Conservation (phyloP, 2,797 vertebrate genomes). For the Lepus townsendii region DNA sequence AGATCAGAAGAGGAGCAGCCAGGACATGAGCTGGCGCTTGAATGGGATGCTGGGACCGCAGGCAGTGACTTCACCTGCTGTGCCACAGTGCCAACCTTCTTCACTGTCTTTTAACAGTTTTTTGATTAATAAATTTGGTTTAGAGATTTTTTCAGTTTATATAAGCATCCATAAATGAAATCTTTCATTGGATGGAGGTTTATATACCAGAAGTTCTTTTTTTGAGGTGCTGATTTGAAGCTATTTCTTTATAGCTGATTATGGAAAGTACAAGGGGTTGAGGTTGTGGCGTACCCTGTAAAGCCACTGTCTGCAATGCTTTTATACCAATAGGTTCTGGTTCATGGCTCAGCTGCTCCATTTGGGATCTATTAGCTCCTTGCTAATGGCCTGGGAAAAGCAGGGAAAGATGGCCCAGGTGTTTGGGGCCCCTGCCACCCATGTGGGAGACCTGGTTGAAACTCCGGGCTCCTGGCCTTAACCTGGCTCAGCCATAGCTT, state of each 20-base stretch:
- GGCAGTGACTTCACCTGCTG: slow-evolving; percentile 40
- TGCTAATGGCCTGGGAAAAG: no score
- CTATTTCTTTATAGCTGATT: slow-evolving; percentile 43
- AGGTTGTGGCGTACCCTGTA: slow-evolving; percentile 64
- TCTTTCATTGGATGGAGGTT: slow-evolving; percentile 22
- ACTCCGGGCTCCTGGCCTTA: no score
- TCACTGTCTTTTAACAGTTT: slow-evolving; percentile 18
- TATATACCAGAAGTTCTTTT: slow-evolving; percentile 61
- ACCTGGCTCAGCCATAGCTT: no score
- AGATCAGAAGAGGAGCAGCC: no score
- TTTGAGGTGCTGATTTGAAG: slow-evolving; percentile 48
- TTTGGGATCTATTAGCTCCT: no score
- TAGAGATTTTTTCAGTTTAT: slow-evolving; percentile 58
- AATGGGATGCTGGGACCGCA: neutral
- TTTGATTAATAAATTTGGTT: slow-evolving; percentile 63
- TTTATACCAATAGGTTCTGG: neutral
- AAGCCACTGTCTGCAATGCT: slow-evolving; percentile 31
- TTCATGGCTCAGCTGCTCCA: no score
- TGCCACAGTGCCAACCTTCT: neutral
- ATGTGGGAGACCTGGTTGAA: no score
- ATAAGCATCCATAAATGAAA: slow-evolving; percentile 41
- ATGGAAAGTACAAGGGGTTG: slow-evolving; percentile 48
- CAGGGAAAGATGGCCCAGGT: no score
- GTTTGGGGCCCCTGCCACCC: no score
- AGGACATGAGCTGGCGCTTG: no score